Evolutionary conservation across 2,113 vertebrate genomes (phyloP).

Genomic region (Podocnemis expansa): DNA sequence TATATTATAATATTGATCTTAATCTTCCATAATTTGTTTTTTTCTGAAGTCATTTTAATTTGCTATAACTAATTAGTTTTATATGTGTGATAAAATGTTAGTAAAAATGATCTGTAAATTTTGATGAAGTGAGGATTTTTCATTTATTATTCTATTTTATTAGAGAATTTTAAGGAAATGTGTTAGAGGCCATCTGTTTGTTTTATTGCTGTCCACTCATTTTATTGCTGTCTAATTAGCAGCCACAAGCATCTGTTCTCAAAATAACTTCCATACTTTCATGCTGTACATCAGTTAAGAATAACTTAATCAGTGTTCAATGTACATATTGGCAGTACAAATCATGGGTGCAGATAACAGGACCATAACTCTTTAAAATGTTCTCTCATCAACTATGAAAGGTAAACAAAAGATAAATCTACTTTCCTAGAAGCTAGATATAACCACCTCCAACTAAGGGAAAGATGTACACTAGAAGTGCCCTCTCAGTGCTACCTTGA

Average conservation of each 20-base stretch:
- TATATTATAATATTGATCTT: constrained; percentile 17
- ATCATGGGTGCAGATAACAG: not conserved
- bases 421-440: not conserved
- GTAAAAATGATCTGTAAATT: constrained; percentile 43
- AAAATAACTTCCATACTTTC: not conserved
- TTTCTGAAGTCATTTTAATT: constrained; percentile 38
- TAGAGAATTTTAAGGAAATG: constrained; percentile 30
- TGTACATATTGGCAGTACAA: not conserved
- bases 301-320: not conserved
- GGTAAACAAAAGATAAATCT: not conserved
- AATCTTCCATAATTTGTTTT: not conserved
- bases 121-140: constrained; percentile 43
- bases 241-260: not conserved
- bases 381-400: not conserved
- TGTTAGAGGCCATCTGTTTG: not conserved
- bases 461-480: too few relatives aligned
- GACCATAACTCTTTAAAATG: not conserved
- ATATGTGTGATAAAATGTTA: constrained; percentile 48
- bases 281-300: not conserved
- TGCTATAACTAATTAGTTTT: constrained; percentile 28
- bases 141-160: constrained; percentile 45
- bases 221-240: constrained; percentile 4
- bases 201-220: constrained; percentile 16
- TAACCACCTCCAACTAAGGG: not conserved
- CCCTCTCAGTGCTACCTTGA: too few relatives aligned